Percentiles rank a stretch among this genome's conserved stretches.
phyloP scores from a whole-genome alignment of 2,797 vertebrate genomes.

The Cyprinella venusta region DNA sequence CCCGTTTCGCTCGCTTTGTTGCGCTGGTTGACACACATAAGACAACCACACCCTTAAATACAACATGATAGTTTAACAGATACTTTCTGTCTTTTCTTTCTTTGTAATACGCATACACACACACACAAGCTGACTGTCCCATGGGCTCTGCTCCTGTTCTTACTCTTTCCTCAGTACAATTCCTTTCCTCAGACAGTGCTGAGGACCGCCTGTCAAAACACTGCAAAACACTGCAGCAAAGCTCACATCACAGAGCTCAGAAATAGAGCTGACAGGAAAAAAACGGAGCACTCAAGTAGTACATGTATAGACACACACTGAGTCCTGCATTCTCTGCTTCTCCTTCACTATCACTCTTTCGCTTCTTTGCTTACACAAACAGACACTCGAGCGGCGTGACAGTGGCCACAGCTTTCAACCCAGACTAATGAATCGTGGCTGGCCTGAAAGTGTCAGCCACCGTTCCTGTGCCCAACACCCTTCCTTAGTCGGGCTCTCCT shows the following conservation, averaged over 20 bases:
- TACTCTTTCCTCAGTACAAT: conserved; percentile 67
- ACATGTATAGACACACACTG: conserved; percentile 50
- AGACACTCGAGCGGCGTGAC: conserved; percentile 50
- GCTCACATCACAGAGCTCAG: conserved; percentile 69
- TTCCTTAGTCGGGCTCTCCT: conserved; percentile 30
- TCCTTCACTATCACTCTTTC: conserved; percentile 50
- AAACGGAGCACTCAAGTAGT: conserved; percentile 58
- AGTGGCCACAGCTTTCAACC: conserved; percentile 65
- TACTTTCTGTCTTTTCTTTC: conserved; percentile 38
- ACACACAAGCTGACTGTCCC: conserved; percentile 45
- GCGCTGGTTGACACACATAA: conserved; percentile 27
- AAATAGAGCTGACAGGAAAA: conserved; percentile 66
- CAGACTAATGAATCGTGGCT: conserved; percentile 58
- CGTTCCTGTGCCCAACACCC: conserved; percentile 10
- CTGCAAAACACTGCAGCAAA: conserved; percentile 65
- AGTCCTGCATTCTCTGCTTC: conserved; percentile 24
- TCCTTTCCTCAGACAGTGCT: conserved; percentile 70
- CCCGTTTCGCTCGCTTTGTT: conserved; percentile 12
- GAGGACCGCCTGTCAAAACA: conserved; percentile 79
- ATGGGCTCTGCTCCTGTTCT: conserved; percentile 57
- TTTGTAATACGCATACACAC: background rate
- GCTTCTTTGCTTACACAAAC: conserved; percentile 62
- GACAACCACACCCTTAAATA: conserved; percentile 38
- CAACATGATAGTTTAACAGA: conserved; percentile 35
- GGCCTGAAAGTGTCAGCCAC: conserved; percentile 50